Evolutionary conservation across 2,888 invertebrate species (phyloP), one percentile per base, ranked within the genome.

Genomic region (Cynaeus angustus): DNA sequence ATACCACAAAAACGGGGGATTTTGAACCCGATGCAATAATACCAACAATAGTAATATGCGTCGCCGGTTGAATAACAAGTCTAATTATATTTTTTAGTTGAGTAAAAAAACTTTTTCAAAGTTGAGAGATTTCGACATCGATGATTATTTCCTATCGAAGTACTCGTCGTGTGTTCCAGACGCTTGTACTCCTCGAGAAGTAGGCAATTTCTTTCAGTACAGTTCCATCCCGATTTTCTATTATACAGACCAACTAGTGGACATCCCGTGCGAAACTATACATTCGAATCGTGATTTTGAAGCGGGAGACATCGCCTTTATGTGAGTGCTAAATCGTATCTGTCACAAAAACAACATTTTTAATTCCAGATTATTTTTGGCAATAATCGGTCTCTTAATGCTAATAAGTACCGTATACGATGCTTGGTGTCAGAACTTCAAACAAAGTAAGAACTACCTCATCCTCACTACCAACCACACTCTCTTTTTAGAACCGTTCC

Each of bases 401-500:
- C 21, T 68, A 12, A 16, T 21, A 14, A 53, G 61, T 9, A 68
- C 68, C 0, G n/a, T 28, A 3, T 68, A 68, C 26, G 68, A 68
- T 13, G 53, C 45, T 4, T 13, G 41, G 14, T 50, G 45, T 12
- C 53, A 61, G 30, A 61, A 61, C 30, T 61, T 53, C 28, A 12
- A 48, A 45, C 55, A 9, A 52, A 16, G 66, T 67, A 58, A 45
- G 7, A 6, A 37, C 3, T 28, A 10, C 3, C 21, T 1, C 9
- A 6, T 33, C 7, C 1, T 1, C 6, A 1, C 33, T n/a, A 4
- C 6, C 2, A 33, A 2, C 33, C 2, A 9, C 7, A 43, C 37
- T 61, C 12, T 41, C 56, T 45, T 65, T 55, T 16, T 10, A 79
- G 80, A 77, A 71, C 30, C 72, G 43, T 21, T 41, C 1, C 72